Conservation (phyloP, 1,140 invertebrate species). For the Aphaenogaster floridana region DNA sequence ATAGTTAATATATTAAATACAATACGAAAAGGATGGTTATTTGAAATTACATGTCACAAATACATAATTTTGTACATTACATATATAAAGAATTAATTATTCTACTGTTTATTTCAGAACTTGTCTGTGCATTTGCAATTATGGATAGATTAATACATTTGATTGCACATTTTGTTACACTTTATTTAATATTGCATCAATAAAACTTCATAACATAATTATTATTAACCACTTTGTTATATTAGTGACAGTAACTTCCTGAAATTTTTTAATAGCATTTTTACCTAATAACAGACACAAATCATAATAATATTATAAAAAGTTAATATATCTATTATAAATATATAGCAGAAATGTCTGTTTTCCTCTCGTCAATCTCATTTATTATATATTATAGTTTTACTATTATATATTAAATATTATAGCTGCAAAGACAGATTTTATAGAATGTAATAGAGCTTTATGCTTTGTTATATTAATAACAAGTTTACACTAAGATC, state of each 20-base stretch:
- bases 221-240: neutral
- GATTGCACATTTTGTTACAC: neutral
- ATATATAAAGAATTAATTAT: neutral
- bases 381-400: neutral
- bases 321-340: conserved; percentile 1
- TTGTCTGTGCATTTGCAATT: neutral
- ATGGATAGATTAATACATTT: neutral
- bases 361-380: neutral
- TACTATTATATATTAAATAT: neutral
- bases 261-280: conserved; percentile 8
- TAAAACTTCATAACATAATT: neutral
- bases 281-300: conserved; percentile 3
- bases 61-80: neutral
- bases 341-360: neutral
- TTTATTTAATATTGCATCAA: neutral
- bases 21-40: neutral
- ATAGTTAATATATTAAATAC: neutral
- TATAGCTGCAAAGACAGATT: neutral
- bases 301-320: neutral
- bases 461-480: conserved; percentile 14
- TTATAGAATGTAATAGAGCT: conserved; percentile 6
- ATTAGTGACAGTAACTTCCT: neutral
- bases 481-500: neutral
- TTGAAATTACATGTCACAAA: neutral
- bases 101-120: neutral